phyloP scores from a whole-genome alignment of 1,140 invertebrate species.

The Prorops nasuta region DNA sequence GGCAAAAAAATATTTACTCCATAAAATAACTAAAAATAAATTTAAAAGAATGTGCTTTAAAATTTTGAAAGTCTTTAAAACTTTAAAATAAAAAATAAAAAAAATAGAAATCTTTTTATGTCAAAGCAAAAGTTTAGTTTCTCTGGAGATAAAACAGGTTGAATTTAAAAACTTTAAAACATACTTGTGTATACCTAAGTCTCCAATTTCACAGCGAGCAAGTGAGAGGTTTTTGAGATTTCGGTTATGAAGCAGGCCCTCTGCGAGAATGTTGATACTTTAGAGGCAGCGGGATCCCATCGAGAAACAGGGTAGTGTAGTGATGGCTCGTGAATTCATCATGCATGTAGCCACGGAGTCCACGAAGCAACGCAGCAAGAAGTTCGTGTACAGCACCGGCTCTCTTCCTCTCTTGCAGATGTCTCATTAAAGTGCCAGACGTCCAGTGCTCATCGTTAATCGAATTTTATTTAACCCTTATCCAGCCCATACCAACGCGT shows the following conservation, averaged over 20 bases:
- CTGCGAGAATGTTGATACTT: slow-evolving; percentile 24
- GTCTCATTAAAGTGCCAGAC: slow-evolving; percentile 11
- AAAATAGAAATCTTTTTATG: no score
- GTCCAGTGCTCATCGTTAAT: slow-evolving; percentile 6
- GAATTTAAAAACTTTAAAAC: no score
- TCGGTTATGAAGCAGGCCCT: slow-evolving; percentile 18
- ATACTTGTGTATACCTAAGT: no score
- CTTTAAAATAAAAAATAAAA: slow-evolving; percentile 1
- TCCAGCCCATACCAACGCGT: neutral
- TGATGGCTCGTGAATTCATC: slow-evolving; percentile 18
- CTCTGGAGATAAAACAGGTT: no score
- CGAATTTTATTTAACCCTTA: neutral
- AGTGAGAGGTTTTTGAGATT: slow-evolving; percentile 19
- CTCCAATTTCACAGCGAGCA: slow-evolving; percentile 21
- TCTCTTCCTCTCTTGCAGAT: slow-evolving; percentile 3
- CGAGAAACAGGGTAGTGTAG: slow-evolving; percentile 19
- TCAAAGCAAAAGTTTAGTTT: no score
- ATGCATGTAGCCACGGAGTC: slow-evolving; percentile 23
- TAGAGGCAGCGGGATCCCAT: slow-evolving; percentile 24
- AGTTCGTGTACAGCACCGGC: slow-evolving; percentile 29
- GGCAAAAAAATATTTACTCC: neutral
- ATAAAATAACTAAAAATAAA: neutral
- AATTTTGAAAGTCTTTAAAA: neutral
- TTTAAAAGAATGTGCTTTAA: no score
- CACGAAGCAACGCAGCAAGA: slow-evolving; percentile 25